Percentiles rank a stretch among this genome's conserved stretches.
Conservation (phyloP, 2,888 invertebrate genomes). For the Polymixis flavicincta region DNA sequence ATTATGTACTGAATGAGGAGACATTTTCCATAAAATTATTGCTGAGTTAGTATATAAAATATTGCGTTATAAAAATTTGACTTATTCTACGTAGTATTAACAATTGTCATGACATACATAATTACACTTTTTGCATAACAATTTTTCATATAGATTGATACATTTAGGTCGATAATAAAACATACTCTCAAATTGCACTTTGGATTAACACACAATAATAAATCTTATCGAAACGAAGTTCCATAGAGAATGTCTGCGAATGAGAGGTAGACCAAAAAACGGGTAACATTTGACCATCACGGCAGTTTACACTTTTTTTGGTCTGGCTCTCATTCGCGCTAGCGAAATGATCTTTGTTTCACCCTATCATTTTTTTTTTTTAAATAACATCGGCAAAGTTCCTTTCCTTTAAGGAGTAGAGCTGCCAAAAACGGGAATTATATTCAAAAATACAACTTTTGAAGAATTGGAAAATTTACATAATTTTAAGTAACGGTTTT, state of each 20-base stretch:
- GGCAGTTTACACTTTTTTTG: too few relatives aligned
- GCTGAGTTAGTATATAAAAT: constrained; percentile 6
- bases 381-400: not conserved
- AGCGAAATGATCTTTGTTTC: too few relatives aligned
- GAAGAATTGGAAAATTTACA: too few relatives aligned
- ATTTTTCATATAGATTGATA: not conserved
- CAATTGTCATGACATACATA: constrained; percentile 41
- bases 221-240: too few relatives aligned
- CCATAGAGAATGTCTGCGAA: too few relatives aligned
- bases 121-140: constrained; percentile 10
- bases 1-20: too few relatives aligned
- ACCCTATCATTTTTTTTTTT: not conserved
- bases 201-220: not conserved
- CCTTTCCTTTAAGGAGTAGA: not conserved
- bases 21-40: not conserved
- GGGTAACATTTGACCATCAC: too few relatives aligned
- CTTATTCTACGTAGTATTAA: constrained; percentile 27
- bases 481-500: too few relatives aligned
- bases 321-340: too few relatives aligned
- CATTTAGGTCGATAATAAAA: not conserved
- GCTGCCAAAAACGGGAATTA: constrained; percentile 17
- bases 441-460: not conserved
- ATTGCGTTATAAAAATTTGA: constrained; percentile 9
- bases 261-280: too few relatives aligned
- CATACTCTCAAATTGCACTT: constrained; percentile 18